A percentile compares a stretch with the other conserved stretches of the same genome.
These are phyloP conservation scores for Odontothrips loti DNA, from an alignment of 2,888 invertebrate species.

Conservation along the genomic window DNA sequence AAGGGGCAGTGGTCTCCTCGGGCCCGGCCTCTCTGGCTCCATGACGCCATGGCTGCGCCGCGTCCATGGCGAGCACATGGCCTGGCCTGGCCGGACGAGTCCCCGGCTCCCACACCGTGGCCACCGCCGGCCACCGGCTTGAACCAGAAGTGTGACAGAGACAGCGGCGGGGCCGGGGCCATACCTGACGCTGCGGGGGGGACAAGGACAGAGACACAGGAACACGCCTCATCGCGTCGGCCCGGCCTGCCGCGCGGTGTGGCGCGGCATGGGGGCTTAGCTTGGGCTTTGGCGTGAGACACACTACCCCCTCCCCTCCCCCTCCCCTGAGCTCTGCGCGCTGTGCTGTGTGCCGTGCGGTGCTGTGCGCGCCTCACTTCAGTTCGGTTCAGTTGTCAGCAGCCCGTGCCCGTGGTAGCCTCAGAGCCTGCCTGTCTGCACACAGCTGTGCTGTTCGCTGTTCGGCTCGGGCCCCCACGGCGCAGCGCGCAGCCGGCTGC, in stretches of 20 bases:
- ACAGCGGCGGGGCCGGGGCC: background rate
- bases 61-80: no score
- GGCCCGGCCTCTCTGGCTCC: no score
- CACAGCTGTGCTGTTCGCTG: no score
- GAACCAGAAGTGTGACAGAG: no score
- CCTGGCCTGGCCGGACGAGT: no score
- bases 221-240: background rate
- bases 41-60: no score
- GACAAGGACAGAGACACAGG: background rate
- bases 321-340: background rate
- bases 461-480: background rate
- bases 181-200: background rate
- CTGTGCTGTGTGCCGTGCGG: background rate
- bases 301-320: background rate
- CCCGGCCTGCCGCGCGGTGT: background rate
- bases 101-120: no score
- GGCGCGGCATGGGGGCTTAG: background rate
- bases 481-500: background rate
- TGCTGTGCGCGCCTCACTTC: background rate
- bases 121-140: no score
- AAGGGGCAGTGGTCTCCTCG: no score
- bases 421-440: no score
- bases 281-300: background rate
- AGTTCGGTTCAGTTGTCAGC: conserved; percentile 16
- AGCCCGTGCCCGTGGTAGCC: background rate